A percentile compares a stretch with the other conserved stretches of the same genome.
Evolutionary conservation across 2,797 vertebrate species (phyloP).

Genomic region (Crenichthys baileyi): DNA sequence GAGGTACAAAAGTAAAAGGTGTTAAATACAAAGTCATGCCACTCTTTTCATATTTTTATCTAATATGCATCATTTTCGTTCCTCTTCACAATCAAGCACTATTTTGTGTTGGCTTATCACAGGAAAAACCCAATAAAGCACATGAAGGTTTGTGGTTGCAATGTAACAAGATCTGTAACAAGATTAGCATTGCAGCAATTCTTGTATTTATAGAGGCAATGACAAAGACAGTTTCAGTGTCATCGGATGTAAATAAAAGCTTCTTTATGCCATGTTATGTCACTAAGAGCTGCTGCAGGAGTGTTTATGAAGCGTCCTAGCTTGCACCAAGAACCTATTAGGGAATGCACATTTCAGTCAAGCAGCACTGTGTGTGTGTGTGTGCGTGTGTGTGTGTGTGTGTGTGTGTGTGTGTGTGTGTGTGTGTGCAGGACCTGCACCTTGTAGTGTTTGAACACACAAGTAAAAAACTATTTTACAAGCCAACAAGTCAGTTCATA

Average conservation of each 20-base stretch:
- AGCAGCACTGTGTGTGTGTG: slow-evolving; percentile 27
- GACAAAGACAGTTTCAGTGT: slow-evolving; percentile 67
- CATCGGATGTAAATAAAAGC: slow-evolving; percentile 58
- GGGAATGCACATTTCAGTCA: slow-evolving; percentile 41
- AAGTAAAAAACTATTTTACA: slow-evolving; percentile 61
- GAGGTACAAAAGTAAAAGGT: no score
- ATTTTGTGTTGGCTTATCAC: not conserved
- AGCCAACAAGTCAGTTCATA: slow-evolving; percentile 65
- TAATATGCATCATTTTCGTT: not conserved
- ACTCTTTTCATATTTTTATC: not conserved
- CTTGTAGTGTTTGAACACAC: slow-evolving; percentile 57
- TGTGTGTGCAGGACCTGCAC: slow-evolving; percentile 24
- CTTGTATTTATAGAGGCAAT: slow-evolving; percentile 47
- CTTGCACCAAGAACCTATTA: slow-evolving; percentile 45
- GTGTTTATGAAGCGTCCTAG: slow-evolving; percentile 36
- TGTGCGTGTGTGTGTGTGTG: slow-evolving; percentile 7
- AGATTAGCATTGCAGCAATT: slow-evolving; percentile 44
- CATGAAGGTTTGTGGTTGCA: not conserved
- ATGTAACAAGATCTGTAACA: not conserved
- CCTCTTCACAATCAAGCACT: not conserved
- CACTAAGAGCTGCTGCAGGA: slow-evolving; percentile 48
- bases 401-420: slow-evolving; percentile 11
- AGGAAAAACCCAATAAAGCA: not conserved
- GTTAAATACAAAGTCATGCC: no score
- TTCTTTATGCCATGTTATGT: slow-evolving; percentile 66